Percentiles rank a stretch among this genome's conserved stretches.
Conservation (phyloP, 2,888 invertebrate species). For the Tetragonisca angustula region DNA sequence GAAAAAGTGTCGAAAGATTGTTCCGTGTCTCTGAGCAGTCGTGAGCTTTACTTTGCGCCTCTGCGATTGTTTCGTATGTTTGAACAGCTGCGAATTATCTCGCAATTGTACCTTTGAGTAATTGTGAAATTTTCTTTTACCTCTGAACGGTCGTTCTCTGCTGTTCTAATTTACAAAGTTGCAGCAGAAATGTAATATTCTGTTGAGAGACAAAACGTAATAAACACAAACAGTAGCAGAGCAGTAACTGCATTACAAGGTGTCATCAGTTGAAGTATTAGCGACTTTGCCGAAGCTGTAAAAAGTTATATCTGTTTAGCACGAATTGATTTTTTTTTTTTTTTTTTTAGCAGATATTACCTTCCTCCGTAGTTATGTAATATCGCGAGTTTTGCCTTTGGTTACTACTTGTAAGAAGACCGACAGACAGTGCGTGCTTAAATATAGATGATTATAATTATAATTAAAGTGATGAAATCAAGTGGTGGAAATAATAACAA, state of each 20-base stretch:
- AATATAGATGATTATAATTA: background rate
- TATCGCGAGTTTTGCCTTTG: background rate
- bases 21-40: fast-evolving
- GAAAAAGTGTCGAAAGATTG: background rate
- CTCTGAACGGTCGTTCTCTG: too few species aligned
- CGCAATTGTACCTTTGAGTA: too few species aligned
- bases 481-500: background rate
- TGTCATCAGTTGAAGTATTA: background rate
- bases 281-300: background rate
- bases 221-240: background rate
- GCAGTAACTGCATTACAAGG: background rate
- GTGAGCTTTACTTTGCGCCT: background rate
- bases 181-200: background rate
- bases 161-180: background rate
- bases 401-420: background rate
- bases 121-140: too few species aligned
- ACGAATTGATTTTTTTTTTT: background rate
- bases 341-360: background rate
- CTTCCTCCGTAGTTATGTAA: background rate
- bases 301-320: background rate
- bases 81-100: background rate
- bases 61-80: background rate
- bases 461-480: background rate
- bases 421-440: background rate
- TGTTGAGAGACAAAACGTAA: background rate